Conservation (phyloP, 2,797 vertebrate species). For the Semaprochilodus insignis region DNA sequence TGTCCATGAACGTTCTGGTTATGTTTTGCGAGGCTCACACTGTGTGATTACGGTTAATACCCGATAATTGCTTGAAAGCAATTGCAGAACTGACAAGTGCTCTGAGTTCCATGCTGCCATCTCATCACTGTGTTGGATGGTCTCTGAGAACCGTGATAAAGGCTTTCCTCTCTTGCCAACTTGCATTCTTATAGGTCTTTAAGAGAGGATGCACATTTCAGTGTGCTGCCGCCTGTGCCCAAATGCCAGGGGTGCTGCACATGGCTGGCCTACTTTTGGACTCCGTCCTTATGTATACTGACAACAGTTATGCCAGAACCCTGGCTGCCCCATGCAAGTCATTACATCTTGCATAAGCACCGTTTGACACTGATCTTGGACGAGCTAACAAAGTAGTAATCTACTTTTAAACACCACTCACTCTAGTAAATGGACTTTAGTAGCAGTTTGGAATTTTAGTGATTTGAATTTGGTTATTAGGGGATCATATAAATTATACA, state of each 20-base stretch:
- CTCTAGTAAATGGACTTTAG: background rate
- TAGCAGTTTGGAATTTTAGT: background rate
- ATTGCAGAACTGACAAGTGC: background rate
- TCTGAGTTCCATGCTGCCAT: background rate
- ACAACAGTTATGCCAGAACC: constrained; percentile 33
- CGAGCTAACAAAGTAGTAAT: background rate
- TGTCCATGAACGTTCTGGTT: too few relatives aligned
- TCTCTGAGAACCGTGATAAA: constrained; percentile 22
- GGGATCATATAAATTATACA: background rate
- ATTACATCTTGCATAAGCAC: constrained; percentile 34
- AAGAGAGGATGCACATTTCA: constrained; percentile 65
- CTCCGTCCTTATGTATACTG: constrained; percentile 31
- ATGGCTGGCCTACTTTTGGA: constrained; percentile 59
- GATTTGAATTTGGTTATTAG: background rate
- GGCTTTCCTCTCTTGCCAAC: constrained; percentile 16
- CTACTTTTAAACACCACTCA: constrained; percentile 5
- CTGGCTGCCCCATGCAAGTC: constrained; percentile 33
- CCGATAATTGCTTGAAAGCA: background rate
- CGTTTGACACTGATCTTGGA: constrained; percentile 5
- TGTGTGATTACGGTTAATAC: background rate
- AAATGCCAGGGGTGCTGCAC: constrained; percentile 53
- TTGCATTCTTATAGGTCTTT: constrained; percentile 61
- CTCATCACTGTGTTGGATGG: constrained; percentile 2
- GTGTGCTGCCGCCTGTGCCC: constrained; percentile 57
- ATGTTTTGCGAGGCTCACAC: too few relatives aligned